Conservation (phyloP, 2,113 vertebrate species). For the Sinocyclocheilus maitianheensis region DNA sequence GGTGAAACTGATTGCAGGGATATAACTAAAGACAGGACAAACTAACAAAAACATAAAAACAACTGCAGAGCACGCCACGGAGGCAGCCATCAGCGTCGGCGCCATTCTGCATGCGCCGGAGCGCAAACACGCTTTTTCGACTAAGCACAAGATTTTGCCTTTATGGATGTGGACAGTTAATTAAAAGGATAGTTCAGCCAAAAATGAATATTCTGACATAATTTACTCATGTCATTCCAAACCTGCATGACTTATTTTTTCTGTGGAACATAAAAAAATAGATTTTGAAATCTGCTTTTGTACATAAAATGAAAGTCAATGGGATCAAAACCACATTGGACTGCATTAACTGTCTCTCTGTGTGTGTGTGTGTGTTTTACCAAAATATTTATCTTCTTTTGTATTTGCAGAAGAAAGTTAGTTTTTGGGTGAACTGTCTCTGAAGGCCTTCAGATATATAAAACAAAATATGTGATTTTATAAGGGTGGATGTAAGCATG, state of each 20-base stretch:
- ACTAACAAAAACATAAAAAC: too few species aligned
- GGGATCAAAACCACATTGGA: not conserved
- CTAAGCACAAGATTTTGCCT: not conserved
- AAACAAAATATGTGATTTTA: too few species aligned
- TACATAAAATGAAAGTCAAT: not conserved
- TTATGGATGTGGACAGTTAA: not conserved
- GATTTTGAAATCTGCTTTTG: too few species aligned
- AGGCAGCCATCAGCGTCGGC: too few species aligned
- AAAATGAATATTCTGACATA: too few species aligned
- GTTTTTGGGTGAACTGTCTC: not conserved
- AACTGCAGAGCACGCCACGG: too few species aligned
- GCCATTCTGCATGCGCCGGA: too few species aligned
- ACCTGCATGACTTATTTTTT: too few species aligned
- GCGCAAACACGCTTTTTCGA: not conserved
- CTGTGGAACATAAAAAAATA: too few species aligned
- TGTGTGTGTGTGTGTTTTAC: not conserved
- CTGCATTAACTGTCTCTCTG: not conserved
- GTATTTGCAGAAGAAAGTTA: not conserved
- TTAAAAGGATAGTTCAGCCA: not conserved
- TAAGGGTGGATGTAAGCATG: not conserved
- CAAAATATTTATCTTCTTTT: not conserved
- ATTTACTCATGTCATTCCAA: too few species aligned
- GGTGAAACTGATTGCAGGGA: too few species aligned
- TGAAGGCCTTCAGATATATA: not conserved
- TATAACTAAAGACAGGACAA: too few species aligned